A percentile compares a stretch with the other conserved stretches of the same genome.
Conservation (phyloP, 1,140 invertebrate species). For the Maconellicoccus hirsutus region DNA sequence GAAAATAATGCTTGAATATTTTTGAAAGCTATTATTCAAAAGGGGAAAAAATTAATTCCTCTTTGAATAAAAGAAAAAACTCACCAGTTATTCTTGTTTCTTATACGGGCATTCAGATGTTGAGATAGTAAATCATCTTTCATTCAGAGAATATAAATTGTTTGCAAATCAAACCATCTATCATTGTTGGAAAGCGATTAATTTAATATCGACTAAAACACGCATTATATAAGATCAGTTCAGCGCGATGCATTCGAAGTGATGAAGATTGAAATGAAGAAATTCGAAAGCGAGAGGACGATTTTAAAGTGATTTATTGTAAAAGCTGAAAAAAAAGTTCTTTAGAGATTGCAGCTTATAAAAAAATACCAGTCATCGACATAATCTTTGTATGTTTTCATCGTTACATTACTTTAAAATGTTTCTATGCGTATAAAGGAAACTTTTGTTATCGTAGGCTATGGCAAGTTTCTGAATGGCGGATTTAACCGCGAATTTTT, state of each 20-base stretch:
- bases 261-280: neutral
- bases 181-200: neutral
- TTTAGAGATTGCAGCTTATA: neutral
- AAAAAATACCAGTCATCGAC: neutral
- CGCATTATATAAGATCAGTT: neutral
- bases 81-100: neutral
- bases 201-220: neutral
- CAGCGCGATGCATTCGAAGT: neutral
- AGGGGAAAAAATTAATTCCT: neutral
- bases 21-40: too few relatives aligned
- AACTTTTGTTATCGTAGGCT: neutral
- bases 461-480: neutral
- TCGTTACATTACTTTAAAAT: neutral
- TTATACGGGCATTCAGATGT: neutral
- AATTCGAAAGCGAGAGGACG: neutral
- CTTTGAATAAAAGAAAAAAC: neutral
- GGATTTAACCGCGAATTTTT: neutral
- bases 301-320: slow-evolving; percentile 1
- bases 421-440: neutral
- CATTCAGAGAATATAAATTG: neutral
- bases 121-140: slow-evolving; percentile 1
- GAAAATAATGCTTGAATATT: neutral
- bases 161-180: neutral
- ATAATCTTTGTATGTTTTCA: slow-evolving; percentile 1
- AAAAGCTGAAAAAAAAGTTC: neutral